These are phyloP conservation scores for Leptopilina syphax DNA, from an alignment of 2,888 invertebrate species.

Conservation along the genomic window DNA sequence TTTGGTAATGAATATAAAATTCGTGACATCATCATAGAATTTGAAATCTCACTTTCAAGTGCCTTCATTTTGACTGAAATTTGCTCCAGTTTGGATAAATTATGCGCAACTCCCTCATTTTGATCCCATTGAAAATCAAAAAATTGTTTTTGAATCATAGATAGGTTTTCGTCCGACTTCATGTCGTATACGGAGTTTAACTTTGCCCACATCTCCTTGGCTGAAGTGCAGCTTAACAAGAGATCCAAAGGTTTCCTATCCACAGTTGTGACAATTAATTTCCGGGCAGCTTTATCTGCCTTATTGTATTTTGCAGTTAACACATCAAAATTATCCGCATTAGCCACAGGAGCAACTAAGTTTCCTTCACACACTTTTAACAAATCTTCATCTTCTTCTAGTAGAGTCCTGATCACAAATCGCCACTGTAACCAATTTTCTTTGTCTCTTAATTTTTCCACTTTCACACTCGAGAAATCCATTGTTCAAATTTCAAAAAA, in stretches of 20 bases:
- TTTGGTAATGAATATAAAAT: slow-evolving; percentile 46
- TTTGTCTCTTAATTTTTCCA: too few species aligned
- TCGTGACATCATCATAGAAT: slow-evolving; percentile 54
- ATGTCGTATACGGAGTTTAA: slow-evolving; percentile 54
- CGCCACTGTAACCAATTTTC: too few species aligned
- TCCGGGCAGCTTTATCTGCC: too few species aligned
- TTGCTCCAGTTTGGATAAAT: slow-evolving; percentile 55
- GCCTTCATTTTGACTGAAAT: slow-evolving; percentile 52
- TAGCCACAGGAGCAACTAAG: too few species aligned
- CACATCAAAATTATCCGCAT: too few species aligned
- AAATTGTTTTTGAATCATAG: slow-evolving; percentile 56
- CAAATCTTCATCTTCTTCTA: too few species aligned
- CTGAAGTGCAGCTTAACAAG: slow-evolving; percentile 36
- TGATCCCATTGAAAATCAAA: slow-evolving; percentile 52
- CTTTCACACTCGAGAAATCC: too few species aligned
- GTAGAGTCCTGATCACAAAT: too few species aligned
- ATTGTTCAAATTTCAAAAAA: too few species aligned
- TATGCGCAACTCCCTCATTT: slow-evolving; percentile 30
- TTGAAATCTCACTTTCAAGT: slow-evolving; percentile 50
- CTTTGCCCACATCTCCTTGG: slow-evolving; percentile 58
- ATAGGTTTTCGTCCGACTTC: slow-evolving; percentile 54
- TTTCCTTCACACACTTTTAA: too few species aligned
- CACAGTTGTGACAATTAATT: too few species aligned
- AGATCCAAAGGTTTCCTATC: background rate
- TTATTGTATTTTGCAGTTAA: too few species aligned